These are phyloP conservation scores for Parochlus steinenii DNA, from an alignment of 2,888 invertebrate genomes.

Conservation along the genomic window DNA sequence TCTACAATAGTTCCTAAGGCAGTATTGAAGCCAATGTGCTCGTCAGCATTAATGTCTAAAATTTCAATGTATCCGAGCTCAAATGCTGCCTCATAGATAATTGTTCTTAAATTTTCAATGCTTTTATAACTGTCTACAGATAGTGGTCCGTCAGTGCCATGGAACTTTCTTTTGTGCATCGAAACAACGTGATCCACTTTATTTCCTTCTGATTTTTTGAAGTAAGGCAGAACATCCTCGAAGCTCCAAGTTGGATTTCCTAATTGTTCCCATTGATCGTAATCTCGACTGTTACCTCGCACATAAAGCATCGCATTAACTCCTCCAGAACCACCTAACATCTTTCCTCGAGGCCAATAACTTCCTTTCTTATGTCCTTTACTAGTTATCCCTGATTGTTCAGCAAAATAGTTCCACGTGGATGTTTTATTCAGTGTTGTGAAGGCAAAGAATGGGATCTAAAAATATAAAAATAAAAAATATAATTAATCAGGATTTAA, in stretches of 20 bases:
- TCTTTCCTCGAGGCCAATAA: slow-evolving; percentile 9
- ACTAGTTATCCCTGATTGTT: slow-evolving; percentile 19
- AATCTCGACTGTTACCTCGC: slow-evolving; percentile 4
- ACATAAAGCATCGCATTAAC: slow-evolving; percentile 8
- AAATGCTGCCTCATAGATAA: slow-evolving; percentile 29
- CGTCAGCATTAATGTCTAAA: slow-evolving; percentile 27
- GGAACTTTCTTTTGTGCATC: slow-evolving; percentile 17
- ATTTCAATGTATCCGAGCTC: slow-evolving; percentile 31
- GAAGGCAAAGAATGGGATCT: slow-evolving; percentile 20
- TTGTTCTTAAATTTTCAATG: slow-evolving; percentile 22
- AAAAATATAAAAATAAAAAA: not conserved
- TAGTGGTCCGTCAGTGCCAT: slow-evolving; percentile 32
- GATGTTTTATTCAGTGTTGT: slow-evolving; percentile 18
- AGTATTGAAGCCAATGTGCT: slow-evolving; percentile 7
- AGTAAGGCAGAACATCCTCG: slow-evolving; percentile 5
- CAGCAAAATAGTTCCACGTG: slow-evolving; percentile 21
- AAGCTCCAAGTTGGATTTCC: not conserved
- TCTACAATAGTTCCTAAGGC: slow-evolving; percentile 3
- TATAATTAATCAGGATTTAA: not conserved
- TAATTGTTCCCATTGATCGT: slow-evolving; percentile 4
- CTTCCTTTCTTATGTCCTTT: slow-evolving; percentile 6
- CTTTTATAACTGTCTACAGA: slow-evolving; percentile 28
- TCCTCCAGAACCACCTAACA: slow-evolving; percentile 7
- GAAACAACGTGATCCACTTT: slow-evolving; percentile 2
- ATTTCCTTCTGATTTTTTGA: slow-evolving; percentile 8